These are phyloP conservation scores for Bucorvus abyssinicus DNA, from an alignment of 2,797 vertebrate genomes.

Conservation along the genomic window DNA sequence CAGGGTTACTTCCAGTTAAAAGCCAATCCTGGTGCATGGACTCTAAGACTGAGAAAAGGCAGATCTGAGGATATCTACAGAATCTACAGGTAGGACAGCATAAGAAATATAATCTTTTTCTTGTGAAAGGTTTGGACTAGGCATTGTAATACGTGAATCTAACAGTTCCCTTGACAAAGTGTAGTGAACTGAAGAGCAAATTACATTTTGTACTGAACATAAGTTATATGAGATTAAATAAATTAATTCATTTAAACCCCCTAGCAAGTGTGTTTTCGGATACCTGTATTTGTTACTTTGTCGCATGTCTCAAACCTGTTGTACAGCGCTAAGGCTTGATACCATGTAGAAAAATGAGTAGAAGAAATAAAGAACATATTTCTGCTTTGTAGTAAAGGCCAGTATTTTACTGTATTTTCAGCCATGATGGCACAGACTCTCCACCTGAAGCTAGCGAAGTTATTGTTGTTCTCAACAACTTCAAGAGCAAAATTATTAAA, in stretches of 20 bases:
- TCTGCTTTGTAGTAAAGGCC: background rate
- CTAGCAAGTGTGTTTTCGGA: background rate
- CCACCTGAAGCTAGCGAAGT: constrained; percentile 87
- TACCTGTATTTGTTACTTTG: background rate
- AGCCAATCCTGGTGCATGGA: constrained; percentile 95
- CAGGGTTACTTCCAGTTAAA: constrained; percentile 98
- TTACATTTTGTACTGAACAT: background rate
- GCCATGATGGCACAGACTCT: constrained; percentile 97
- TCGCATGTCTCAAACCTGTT: background rate
- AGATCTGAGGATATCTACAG: constrained; percentile 97
- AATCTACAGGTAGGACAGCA: constrained; percentile 87
- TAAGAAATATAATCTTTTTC: background rate
- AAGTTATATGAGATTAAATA: background rate
- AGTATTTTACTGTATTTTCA: constrained; percentile 58
- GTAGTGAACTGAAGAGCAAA: background rate
- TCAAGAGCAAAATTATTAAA: constrained; percentile 98
- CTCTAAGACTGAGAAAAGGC: constrained; percentile 91
- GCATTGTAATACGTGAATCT: background rate
- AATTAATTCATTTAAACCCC: background rate
- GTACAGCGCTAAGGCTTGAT: background rate
- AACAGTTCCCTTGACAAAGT: background rate
- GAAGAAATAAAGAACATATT: background rate
- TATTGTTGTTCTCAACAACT: constrained; percentile 91
- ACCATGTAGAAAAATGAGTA: background rate
- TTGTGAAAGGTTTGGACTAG: background rate